Conservation (phyloP, 1,140 invertebrate genomes). For the Aphaenogaster rudis region DNA sequence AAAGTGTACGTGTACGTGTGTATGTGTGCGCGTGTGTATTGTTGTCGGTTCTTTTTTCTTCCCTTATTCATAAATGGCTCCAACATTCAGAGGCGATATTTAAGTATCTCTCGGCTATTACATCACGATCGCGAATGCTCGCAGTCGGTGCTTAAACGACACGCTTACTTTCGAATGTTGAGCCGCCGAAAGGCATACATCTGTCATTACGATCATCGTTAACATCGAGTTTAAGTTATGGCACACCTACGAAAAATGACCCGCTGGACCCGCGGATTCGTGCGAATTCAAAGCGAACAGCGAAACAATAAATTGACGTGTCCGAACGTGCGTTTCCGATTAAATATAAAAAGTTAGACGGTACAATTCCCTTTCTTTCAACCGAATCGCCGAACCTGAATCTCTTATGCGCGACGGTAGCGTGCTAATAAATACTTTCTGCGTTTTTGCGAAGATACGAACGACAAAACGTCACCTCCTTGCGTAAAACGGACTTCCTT, state of each 20-base stretch:
- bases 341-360: conserved; percentile 28
- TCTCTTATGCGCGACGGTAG: not conserved
- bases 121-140: not conserved
- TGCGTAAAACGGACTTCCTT: not conserved
- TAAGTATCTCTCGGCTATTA: conserved; percentile 33
- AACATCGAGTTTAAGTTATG: conserved; percentile 71
- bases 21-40: not conserved
- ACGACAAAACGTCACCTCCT: conserved; percentile 21
- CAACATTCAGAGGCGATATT: conserved; percentile 33
- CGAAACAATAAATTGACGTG: conserved; percentile 6
- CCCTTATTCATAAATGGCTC: conserved; percentile 48
- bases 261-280: not conserved
- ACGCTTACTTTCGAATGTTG: conserved; percentile 48
- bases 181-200: conserved; percentile 66
- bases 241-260: conserved; percentile 67
- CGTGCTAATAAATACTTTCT: conserved; percentile 51
- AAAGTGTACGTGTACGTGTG: conserved; percentile 38
- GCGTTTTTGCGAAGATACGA: conserved; percentile 38
- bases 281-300: conserved; percentile 1
- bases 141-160: not conserved
- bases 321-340: not conserved
- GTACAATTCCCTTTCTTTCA: not conserved
- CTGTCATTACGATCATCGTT: conserved; percentile 66
- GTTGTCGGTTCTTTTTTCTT: conserved; percentile 28
- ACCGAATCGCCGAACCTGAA: not conserved